Evolutionary conservation across 2,888 invertebrate genomes (phyloP).

Genomic region (Homarus gammarus): DNA sequence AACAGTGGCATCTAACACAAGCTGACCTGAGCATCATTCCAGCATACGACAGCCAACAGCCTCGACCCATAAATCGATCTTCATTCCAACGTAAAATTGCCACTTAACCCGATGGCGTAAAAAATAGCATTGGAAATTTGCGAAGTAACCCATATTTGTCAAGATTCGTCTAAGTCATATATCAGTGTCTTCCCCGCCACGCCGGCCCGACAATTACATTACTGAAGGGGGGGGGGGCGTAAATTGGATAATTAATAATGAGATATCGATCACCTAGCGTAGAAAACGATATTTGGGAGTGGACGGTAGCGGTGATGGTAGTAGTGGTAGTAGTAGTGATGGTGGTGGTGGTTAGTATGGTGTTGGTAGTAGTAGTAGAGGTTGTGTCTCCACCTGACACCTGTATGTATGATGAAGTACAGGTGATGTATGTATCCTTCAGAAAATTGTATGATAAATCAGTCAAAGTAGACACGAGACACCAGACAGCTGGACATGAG

Average conservation of each 20-base stretch:
- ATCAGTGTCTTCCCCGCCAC: slow-evolving; percentile 30
- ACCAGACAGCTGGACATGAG: neutral
- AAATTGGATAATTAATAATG: slow-evolving; percentile 49
- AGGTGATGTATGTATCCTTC: no score
- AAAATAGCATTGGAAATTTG: slow-evolving; percentile 9
- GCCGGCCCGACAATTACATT: slow-evolving; percentile 26
- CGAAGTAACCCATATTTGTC: slow-evolving; percentile 35
- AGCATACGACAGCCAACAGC: neutral
- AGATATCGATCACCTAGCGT: slow-evolving; percentile 35
- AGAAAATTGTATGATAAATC: no score
- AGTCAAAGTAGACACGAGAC: no score
- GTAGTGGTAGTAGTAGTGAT: neutral
- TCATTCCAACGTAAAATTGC: slow-evolving; percentile 42
- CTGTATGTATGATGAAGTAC: no score
- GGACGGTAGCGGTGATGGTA: neutral
- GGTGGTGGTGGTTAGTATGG: neutral
- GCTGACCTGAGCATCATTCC: neutral
- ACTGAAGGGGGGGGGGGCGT: slow-evolving; percentile 34
- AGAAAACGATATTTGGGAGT: slow-evolving; percentile 7
- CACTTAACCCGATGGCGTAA: slow-evolving; percentile 18
- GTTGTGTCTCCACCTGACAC: no score
- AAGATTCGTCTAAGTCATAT: slow-evolving; percentile 18
- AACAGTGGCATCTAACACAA: no score
- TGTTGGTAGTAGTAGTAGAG: neutral
- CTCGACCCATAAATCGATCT: slow-evolving; percentile 10